Evolutionary conservation across 2,113 vertebrate genomes (phyloP).

Genomic region (Bungarus multicinctus): DNA sequence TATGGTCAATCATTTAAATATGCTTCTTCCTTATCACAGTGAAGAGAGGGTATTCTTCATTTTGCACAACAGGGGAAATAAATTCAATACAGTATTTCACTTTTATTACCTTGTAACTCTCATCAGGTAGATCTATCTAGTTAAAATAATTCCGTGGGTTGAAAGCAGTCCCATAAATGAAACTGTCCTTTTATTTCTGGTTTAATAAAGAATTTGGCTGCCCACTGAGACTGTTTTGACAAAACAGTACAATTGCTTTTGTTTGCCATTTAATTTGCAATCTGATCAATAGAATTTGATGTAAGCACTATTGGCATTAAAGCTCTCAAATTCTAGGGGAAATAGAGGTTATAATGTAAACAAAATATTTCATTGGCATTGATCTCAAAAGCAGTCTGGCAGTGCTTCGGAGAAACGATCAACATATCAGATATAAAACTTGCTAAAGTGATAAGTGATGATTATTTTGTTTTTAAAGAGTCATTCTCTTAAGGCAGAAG

Average conservation of each 20-base stretch:
- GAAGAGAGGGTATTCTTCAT: slow-evolving; percentile 1
- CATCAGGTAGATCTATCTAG: slow-evolving; percentile 37
- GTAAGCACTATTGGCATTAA: slow-evolving; percentile 49
- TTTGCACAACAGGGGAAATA: slow-evolving; percentile 28
- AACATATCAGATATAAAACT: slow-evolving; percentile 52
- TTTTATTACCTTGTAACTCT: slow-evolving; percentile 51
- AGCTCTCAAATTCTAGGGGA: slow-evolving; percentile 52
- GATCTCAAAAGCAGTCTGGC: slow-evolving; percentile 56
- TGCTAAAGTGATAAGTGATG: slow-evolving; percentile 46
- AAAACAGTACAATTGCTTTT: slow-evolving; percentile 43
- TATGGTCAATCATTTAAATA: background rate
- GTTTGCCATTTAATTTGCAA: slow-evolving; percentile 59
- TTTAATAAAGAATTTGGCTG: slow-evolving; percentile 40
- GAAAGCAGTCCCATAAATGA: slow-evolving; percentile 31
- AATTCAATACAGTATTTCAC: slow-evolving; percentile 48
- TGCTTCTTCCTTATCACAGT: background rate
- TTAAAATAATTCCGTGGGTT: slow-evolving; percentile 20
- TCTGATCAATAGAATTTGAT: slow-evolving; percentile 52
- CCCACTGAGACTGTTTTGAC: slow-evolving; percentile 43
- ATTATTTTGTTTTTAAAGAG: slow-evolving; percentile 57
- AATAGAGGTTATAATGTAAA: slow-evolving; percentile 60
- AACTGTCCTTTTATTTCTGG: slow-evolving; percentile 43
- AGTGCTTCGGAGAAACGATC: slow-evolving; percentile 53
- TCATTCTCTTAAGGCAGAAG: slow-evolving; percentile 42
- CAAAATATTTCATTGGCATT: slow-evolving; percentile 66